A percentile compares a stretch with the other conserved stretches of the same genome.
These are phyloP conservation scores for Drymodes brunneopygia DNA, from an alignment of 2,113 vertebrate species.

Conservation along the genomic window DNA sequence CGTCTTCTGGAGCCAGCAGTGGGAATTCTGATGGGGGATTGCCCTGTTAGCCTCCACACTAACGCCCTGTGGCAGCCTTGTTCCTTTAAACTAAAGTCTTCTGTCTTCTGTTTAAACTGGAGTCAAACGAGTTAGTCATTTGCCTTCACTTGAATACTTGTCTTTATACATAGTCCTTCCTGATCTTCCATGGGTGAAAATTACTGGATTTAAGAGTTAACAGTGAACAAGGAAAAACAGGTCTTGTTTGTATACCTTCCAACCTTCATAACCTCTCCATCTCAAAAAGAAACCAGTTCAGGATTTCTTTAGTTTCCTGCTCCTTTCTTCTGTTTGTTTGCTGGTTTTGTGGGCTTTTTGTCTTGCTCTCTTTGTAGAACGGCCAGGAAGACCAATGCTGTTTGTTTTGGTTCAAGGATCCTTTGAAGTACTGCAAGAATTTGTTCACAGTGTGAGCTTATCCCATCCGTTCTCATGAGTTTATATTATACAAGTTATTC, in stretches of 20 bases:
- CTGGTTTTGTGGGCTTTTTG: neutral
- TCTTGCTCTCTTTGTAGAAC: neutral
- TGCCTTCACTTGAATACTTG: neutral
- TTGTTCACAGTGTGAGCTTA: neutral
- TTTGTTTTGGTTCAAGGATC: neutral
- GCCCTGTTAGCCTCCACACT: neutral
- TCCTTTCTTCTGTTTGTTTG: neutral
- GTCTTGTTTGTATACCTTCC: neutral
- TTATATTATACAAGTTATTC: neutral
- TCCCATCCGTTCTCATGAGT: neutral
- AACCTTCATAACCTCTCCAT: neutral
- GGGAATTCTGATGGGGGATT: neutral
- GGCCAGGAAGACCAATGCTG: neutral
- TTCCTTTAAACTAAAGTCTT: neutral
- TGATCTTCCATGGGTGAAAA: neutral
- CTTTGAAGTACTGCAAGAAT: neutral
- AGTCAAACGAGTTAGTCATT: neutral
- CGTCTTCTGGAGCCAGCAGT: neutral
- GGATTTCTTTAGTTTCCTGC: neutral
- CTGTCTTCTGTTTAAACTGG: neutral
- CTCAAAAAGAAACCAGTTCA: neutral
- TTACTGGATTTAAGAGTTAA: neutral
- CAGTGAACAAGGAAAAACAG: neutral
- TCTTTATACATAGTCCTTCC: neutral
- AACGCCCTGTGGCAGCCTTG: neutral